Base-by-base conservation (phyloP, 2,113 vertebrate genomes). In the Psettodes erumei region DNA sequence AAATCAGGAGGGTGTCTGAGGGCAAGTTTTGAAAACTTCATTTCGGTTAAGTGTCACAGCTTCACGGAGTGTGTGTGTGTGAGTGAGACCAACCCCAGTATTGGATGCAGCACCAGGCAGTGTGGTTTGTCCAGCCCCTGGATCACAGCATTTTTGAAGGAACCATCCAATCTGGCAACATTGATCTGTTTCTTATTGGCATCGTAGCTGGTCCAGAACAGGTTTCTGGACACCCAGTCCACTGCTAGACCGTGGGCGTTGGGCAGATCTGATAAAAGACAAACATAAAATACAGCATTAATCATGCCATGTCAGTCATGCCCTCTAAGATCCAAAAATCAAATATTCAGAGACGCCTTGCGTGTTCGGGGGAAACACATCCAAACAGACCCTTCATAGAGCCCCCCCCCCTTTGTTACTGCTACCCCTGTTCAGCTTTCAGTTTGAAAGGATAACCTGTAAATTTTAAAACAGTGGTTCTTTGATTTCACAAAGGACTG, bases 181-280 rank as follows among this genome's bases (percentile, higher is more conserved):
- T 98, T 99, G 69, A 99, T 99, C 89, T 99, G 98, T 84, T 97
- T 99, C 93, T 99, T 99, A 90, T 98, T 98, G 87, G 95, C 93
- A 0, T 98, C 97, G 0, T 98, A 99, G 88, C 97, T 99, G 9
- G 97, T 99, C 98, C 98, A 99, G 92, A 97, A 99, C 19, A 99
- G 95, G 85, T 99, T 99, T 75, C 97, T 95, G 79, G 98, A 99
- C 33, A 99, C 94, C 98, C 98, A 99, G 54, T 99, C 98, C 77
- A 99, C 97, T 1, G 97, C 96, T 73, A 99, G 93, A 16, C 98
- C 97, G 0, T 99, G 97, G 62, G 96, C 96, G 0, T 99, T 99
- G 64, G 98, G 97, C 80, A 99, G 83, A 84, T 99, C 98, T 99
- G 90, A 48, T 32, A 21, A 76, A 37, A 53, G 16, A 76, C 0